Percentiles rank a stretch among this genome's conserved stretches.
These are phyloP conservation scores for Dasysyrphus albostriatus DNA, from an alignment of 2,888 invertebrate species.

Conservation along the genomic window DNA sequence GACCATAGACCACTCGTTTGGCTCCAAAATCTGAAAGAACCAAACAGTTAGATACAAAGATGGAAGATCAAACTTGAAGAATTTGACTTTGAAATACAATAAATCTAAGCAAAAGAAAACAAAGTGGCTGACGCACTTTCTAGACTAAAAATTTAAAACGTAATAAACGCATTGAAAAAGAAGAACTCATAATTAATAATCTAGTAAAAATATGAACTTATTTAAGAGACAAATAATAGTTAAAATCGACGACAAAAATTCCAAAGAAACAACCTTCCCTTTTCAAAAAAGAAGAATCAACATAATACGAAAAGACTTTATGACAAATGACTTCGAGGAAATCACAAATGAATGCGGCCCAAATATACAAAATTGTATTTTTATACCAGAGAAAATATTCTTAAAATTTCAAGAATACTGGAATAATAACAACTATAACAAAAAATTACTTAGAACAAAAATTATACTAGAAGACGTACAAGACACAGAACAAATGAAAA, in stretches of 20 bases:
- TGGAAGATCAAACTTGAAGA: conserved; percentile 56
- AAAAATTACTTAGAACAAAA: background rate
- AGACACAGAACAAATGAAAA: background rate
- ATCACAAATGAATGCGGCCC: too few relatives aligned
- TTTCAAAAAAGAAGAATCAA: too few relatives aligned
- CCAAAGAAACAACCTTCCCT: too few relatives aligned
- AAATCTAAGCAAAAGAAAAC: too few relatives aligned
- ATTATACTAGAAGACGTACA: background rate
- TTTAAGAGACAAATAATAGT: too few relatives aligned
- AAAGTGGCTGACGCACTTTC: background rate
- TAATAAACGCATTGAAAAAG: background rate
- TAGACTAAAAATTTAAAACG: too few relatives aligned
- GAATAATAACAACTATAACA: conserved; percentile 6
- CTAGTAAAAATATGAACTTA: too few relatives aligned
- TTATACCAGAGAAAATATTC: too few relatives aligned
- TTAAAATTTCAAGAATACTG: background rate
- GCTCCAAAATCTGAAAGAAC: background rate
- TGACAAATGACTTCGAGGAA: too few relatives aligned
- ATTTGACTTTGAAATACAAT: conserved; percentile 45
- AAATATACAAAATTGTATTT: too few relatives aligned
- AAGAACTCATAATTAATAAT: background rate
- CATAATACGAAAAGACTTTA: too few relatives aligned
- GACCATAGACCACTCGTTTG: background rate
- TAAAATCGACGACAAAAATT: too few relatives aligned
- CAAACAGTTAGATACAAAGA: background rate